Evolutionary conservation across 1,140 invertebrate genomes (phyloP), one percentile per base, ranked within the genome.

Genomic region (Oedothorax gibbosus): DNA sequence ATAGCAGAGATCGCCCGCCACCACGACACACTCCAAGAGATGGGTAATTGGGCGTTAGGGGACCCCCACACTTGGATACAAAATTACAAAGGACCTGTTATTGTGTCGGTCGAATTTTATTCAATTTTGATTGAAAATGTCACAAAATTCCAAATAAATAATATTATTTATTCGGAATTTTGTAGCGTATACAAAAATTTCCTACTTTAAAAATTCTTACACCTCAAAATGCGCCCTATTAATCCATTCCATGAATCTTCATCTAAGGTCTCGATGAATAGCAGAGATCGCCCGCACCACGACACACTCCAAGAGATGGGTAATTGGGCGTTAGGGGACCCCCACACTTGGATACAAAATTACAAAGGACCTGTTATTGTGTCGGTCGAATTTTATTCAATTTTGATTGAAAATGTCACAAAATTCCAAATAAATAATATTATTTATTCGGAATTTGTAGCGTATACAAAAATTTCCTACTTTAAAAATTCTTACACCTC

Each of bases 41-140:
- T 21, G 71, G 54, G 71, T 56, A 73, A 73, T 73, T 73, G 71
- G 71, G 51, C 71, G 71, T 56, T 73, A 56, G 51, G 11, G 35
- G 14, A n/a, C 18, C 54, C 18, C 68, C 50, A 71, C 68, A 21
- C 64, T 65, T 65, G 18, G 18, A 15, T 65, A 65, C 64, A 50
- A 18, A 71, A 71, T 71, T 35, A 71, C 68, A 71, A 71, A 71
- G 53, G 68, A 11, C n/a, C 50, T 51, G 7, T n/a, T n/a, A n/a
- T 50, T 71, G 68, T 71, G 68, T n/a, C 49, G 65, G 18, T 71
- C 21, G 49, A 14, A 71, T 71, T 71, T 51, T 71, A 51, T n/a
- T n/a, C 49, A 35, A 51, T 51, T n/a, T 18, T 71, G 6, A n/a
- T n/a, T n/a, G n/a, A n/a, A n/a, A n/a, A n/a, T n/a, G n/a, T n/a